These are phyloP conservation scores for Heteractis magnifica DNA, from an alignment of 92 coral and sea anemone genomes.

Conservation along the genomic window DNA sequence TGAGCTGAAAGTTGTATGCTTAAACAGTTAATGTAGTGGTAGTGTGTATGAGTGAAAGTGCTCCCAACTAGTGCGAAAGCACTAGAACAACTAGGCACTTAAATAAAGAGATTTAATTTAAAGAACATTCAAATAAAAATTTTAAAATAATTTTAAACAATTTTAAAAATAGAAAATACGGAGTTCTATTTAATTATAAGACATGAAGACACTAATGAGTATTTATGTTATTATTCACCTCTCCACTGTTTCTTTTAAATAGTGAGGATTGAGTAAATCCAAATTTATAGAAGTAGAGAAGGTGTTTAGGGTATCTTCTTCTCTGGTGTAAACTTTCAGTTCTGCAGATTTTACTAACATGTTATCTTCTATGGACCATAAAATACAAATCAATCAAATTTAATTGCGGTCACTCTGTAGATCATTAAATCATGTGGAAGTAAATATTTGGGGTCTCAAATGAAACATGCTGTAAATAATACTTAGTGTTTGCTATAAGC, in stretches of 20 bases:
- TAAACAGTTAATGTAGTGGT: too few relatives aligned
- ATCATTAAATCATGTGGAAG: too few relatives aligned
- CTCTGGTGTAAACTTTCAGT: neutral
- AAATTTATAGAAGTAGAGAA: neutral
- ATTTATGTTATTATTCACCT: neutral
- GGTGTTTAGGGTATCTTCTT: neutral
- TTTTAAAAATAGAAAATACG: neutral
- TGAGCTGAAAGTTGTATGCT: too few relatives aligned
- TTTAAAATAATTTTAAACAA: too few relatives aligned
- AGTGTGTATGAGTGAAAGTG: too few relatives aligned
- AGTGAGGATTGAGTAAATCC: conserved; percentile 14
- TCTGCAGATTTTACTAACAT: neutral
- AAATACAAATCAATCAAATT: neutral
- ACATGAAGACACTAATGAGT: too few relatives aligned
- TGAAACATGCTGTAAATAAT: too few relatives aligned
- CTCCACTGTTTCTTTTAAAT: neutral
- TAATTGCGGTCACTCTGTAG: too few relatives aligned
- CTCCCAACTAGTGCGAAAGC: too few relatives aligned
- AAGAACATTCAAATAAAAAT: too few relatives aligned
- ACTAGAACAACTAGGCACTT: too few relatives aligned
- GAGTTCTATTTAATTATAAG: neutral
- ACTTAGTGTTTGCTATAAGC: neutral
- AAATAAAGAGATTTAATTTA: too few relatives aligned
- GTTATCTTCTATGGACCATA: neutral
- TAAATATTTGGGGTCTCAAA: neutral